phyloP scores from a whole-genome alignment of 2,888 invertebrate genomes.

The Caenorhabditis auriculariae region DNA sequence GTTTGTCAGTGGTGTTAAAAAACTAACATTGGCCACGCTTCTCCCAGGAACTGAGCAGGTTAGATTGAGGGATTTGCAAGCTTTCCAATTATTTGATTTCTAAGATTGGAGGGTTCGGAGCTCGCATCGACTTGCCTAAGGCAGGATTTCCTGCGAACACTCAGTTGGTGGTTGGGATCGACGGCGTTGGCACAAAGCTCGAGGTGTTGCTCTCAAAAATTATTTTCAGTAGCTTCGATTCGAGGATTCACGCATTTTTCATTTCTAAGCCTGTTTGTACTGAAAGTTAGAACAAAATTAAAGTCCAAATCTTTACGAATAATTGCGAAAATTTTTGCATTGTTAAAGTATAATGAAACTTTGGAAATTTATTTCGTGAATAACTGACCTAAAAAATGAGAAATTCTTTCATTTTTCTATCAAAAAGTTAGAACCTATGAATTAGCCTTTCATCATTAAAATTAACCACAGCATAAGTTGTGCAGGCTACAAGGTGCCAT shows the following conservation, averaged over 20 bases:
- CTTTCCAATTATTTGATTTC: conserved; percentile 4
- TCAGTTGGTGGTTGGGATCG: conserved; percentile 87
- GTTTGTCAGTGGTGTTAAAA: conserved; percentile 80
- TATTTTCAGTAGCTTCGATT: neutral
- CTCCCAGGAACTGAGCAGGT: conserved; percentile 42
- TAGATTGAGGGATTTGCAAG: neutral
- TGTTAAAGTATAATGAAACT: too few relatives aligned
- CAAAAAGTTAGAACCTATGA: too few relatives aligned
- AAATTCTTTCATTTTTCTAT: too few relatives aligned
- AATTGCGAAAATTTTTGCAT: too few relatives aligned
- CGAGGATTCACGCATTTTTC: too few relatives aligned
- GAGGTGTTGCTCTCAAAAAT: conserved; percentile 71
- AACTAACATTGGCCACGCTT: conserved; percentile 68
- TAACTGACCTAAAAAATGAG: too few relatives aligned
- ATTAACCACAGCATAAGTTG: too few relatives aligned
- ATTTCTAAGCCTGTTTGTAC: too few relatives aligned
- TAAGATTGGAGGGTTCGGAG: conserved; percentile 82
- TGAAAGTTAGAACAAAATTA: too few relatives aligned
- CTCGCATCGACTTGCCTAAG: conserved; percentile 79
- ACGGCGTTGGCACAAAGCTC: conserved; percentile 94
- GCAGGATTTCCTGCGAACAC: conserved; percentile 78
- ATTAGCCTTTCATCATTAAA: too few relatives aligned
- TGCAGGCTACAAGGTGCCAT: conserved; percentile 6
- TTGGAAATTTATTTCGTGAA: too few relatives aligned
- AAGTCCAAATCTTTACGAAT: too few relatives aligned